Evolutionary conservation across 2,113 vertebrate species (phyloP).

Genomic region (Lepus timidus): DNA sequence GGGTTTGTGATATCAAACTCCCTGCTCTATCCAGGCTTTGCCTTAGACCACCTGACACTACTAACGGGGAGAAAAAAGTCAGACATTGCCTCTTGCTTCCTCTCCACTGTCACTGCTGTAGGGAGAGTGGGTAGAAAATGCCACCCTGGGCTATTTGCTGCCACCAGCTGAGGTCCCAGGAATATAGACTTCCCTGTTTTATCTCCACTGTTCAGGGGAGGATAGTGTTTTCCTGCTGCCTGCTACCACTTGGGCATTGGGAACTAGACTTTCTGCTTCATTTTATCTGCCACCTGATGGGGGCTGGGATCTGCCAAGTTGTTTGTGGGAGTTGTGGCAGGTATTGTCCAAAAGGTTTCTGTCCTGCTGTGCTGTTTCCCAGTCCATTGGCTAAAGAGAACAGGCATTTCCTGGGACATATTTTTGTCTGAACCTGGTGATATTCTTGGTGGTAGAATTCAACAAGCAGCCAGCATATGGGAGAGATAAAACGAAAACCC

Average conservation of each 20-base stretch:
- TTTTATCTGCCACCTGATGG: neutral
- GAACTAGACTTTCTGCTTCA: neutral
- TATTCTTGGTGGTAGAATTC: neutral
- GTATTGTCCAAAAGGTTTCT: neutral
- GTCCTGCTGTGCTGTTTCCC: neutral
- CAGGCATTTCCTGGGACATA: neutral
- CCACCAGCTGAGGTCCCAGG: neutral
- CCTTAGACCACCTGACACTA: neutral
- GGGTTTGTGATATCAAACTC: neutral
- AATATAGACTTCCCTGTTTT: neutral
- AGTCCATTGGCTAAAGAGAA: neutral
- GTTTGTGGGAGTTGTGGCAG: neutral
- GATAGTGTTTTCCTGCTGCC: neutral
- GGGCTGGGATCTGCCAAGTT: rapidly evolving
- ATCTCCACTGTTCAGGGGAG: neutral
- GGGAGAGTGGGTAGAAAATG: neutral
- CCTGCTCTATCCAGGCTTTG: neutral
- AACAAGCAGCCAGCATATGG: neutral
- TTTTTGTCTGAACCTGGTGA: neutral
- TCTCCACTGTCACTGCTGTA: neutral
- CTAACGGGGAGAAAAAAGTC: neutral
- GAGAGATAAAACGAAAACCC: neutral
- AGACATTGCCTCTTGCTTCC: neutral
- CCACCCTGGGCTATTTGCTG: neutral
- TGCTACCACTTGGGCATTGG: neutral